A percentile compares a stretch with the other conserved stretches of the same genome.
Conservation (phyloP, 2,113 vertebrate genomes). For the Pseudorasbora parva region DNA sequence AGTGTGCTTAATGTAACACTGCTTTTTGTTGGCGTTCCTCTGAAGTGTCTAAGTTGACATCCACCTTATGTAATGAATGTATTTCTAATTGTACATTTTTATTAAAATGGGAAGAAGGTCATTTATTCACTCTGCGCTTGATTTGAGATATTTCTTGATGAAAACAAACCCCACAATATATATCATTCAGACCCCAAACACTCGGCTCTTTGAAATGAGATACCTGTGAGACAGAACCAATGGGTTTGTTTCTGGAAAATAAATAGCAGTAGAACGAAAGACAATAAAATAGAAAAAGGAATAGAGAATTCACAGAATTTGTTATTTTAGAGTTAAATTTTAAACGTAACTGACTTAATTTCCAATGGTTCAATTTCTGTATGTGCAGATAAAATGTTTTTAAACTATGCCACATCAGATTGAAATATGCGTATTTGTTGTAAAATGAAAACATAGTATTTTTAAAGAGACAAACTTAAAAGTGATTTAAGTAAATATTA, state of each 20-base stretch:
- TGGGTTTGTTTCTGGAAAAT: not conserved
- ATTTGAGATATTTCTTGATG: not conserved
- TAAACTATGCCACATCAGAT: not conserved
- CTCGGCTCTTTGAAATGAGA: constrained; percentile 27
- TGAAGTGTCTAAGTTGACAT: not conserved
- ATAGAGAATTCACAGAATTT: not conserved
- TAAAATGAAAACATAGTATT: not conserved
- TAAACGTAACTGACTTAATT: not conserved
- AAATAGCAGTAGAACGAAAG: not conserved
- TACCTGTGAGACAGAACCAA: constrained; percentile 31
- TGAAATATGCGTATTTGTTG: not conserved
- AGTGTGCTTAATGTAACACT: not conserved
- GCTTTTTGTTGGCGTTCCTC: not conserved
- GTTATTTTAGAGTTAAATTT: not conserved
- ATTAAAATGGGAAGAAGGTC: not conserved
- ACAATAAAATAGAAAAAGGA: not conserved
- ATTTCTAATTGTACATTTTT: not conserved
- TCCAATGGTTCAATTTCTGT: not conserved
- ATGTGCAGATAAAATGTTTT: not conserved
- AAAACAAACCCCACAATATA: constrained; percentile 11
- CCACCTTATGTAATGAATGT: not conserved
- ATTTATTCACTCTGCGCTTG: not conserved
- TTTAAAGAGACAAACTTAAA: not conserved
- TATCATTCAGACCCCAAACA: constrained; percentile 14
- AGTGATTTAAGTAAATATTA: not conserved